Conservation (phyloP, 2,888 invertebrate genomes). For the Siphonodentalium dalli region DNA sequence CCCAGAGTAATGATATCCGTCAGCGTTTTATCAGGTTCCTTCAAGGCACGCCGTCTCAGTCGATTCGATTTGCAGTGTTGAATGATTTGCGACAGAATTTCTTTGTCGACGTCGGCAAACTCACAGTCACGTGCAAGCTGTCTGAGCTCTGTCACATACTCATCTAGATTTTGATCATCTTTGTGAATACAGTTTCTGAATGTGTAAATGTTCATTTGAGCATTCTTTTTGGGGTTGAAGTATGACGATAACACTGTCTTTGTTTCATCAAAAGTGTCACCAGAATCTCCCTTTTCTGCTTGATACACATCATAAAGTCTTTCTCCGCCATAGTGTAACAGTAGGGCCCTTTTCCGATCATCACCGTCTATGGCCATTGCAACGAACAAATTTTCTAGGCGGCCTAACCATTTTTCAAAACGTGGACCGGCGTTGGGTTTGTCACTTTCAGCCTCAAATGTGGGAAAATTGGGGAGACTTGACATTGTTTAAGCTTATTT, state of each 20-base stretch:
- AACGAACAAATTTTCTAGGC: slow-evolving; percentile 19
- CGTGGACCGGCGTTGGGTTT: slow-evolving; percentile 19
- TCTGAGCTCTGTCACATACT: slow-evolving; percentile 31
- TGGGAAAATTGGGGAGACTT: slow-evolving; percentile 18
- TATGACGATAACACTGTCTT: slow-evolving; percentile 20
- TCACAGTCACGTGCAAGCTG: slow-evolving; percentile 26
- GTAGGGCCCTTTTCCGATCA: slow-evolving; percentile 22
- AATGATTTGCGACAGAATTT: slow-evolving; percentile 29
- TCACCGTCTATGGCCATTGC: slow-evolving; percentile 23
- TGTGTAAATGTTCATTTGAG: slow-evolving; percentile 30
- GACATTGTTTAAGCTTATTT: too few species aligned
- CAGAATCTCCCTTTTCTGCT: slow-evolving; percentile 17
- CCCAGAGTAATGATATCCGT: slow-evolving; percentile 11
- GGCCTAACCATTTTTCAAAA: slow-evolving; percentile 23
- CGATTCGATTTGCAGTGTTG: slow-evolving; percentile 30
- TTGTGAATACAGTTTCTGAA: slow-evolving; percentile 27
- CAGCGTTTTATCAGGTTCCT: slow-evolving; percentile 19
- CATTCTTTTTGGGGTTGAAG: slow-evolving; percentile 27
- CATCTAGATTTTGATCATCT: slow-evolving; percentile 26
- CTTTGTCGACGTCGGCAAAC: slow-evolving; percentile 20
- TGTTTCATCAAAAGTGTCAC: slow-evolving; percentile 13
- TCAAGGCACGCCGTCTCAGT: slow-evolving; percentile 26
- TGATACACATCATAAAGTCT: slow-evolving; percentile 28
- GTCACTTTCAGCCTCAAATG: slow-evolving; percentile 19
- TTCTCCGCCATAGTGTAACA: slow-evolving; percentile 29